These are phyloP conservation scores for Halictus quadricinctus DNA, from an alignment of 2,888 invertebrate genomes.

Conservation along the genomic window DNA sequence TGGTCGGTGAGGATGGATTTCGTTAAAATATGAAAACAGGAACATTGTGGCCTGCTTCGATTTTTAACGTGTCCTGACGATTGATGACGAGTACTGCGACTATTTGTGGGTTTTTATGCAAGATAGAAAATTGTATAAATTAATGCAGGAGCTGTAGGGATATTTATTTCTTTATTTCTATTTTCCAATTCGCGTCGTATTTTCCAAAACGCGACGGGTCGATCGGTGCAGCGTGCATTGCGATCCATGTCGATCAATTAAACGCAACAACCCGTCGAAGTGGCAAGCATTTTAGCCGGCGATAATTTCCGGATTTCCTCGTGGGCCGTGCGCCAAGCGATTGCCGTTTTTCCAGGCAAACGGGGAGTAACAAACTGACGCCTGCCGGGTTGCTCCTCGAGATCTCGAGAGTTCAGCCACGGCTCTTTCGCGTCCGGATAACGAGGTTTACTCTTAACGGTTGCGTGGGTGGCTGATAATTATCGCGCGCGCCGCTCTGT, in stretches of 20 bases:
- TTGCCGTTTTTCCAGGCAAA: conserved; percentile 33
- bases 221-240: no score
- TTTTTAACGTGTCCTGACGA: no score
- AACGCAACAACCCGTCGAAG: background rate
- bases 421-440: conserved; percentile 60
- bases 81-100: no score
- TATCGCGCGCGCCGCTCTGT: conserved; percentile 63
- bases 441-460: conserved; percentile 68
- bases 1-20: background rate
- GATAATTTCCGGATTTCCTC: conserved; percentile 37
- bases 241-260: conserved; percentile 10
- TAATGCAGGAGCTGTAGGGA: no score
- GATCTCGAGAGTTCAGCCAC: conserved; percentile 51
- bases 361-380: conserved; percentile 45
- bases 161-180: no score
- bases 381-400: conserved; percentile 39
- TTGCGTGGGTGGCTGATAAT: conserved; percentile 73
- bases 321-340: conserved; percentile 19
- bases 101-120: no score
- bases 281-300: background rate
- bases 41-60: no score
- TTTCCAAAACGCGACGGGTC: no score
- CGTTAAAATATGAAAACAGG: no score
- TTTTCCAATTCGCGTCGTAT: no score
- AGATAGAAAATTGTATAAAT: no score